Base-by-base conservation (phyloP, 2,888 invertebrate genomes). In the Calliphora vomitoria region DNA sequence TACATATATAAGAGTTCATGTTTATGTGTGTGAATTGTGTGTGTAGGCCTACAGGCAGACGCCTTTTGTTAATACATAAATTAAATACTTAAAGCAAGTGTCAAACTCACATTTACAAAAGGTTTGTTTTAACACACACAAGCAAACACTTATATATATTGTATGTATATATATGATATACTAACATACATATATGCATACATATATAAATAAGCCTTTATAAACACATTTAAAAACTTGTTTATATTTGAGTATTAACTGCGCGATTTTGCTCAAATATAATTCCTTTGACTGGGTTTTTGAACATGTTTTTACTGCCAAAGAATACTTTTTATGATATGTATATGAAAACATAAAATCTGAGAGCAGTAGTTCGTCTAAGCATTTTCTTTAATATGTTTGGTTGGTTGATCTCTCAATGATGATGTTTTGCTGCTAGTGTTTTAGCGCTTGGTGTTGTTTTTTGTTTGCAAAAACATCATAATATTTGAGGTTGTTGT, bases 61-160 rank as follows among this genome's bases (percentile, higher is more conserved):
- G 74, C 55, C 84, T 82, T 82, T 85, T 87, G 87, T 87, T 87
- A 85, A 82, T 84, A 87, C 82, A 87, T 87, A 87, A 87, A 85
- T 82, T 86, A 86, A 88, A 84, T 86, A 87, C 88, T 85, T 83
- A 85, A 78, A 84, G 72, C 82, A 88, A 88, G 86, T 88, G 88
- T 88, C 86, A 88, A 85, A 86, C 85, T 86, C 87, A 84, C 75
- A 85, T 78, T 85, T 74, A 87, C 55, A 76, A 81, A 85, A 75
- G 80, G 80, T 85, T 85, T 69, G 62, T 80, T 74, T 75, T 35
- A 60, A 69, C 69, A 71, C 55, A 71, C 38, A 41, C 69, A 75
- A 11, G 11, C 44, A 68, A 31, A 47, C 60, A 62, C 38, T 62
- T 50, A 3, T 2, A n/a, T 60, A 5, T n/a, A n/a, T n/a, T n/a